Evolutionary conservation across 2,888 invertebrate genomes (phyloP).

Genomic region (Melieria omissa): DNA sequence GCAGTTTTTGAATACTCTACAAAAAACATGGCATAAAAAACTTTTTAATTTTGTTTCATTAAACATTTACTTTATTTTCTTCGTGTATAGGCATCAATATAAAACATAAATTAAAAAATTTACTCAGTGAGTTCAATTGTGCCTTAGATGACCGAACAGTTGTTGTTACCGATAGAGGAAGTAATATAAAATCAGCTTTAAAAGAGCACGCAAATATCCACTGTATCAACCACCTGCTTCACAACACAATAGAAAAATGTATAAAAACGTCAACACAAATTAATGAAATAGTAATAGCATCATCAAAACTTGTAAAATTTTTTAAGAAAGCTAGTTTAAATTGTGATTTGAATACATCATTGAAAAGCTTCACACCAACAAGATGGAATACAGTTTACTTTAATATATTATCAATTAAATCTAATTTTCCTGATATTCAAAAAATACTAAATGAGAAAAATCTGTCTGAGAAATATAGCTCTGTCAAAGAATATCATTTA

Average conservation of each 20-base stretch:
- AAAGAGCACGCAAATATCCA: slow-evolving; percentile 29
- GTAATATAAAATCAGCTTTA: slow-evolving; percentile 29
- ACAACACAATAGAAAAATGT: slow-evolving; percentile 29
- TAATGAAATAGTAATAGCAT: slow-evolving; percentile 9
- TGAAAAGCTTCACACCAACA: slow-evolving; percentile 31
- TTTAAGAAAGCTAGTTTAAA: slow-evolving; percentile 32
- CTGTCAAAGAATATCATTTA: slow-evolving; percentile 32
- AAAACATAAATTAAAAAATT: slow-evolving; percentile 25
- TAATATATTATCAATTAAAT: neutral
- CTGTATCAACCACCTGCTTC: slow-evolving; percentile 32
- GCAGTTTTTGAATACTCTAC: slow-evolving; percentile 32
- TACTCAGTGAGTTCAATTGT: slow-evolving; percentile 34
- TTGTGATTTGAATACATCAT: slow-evolving; percentile 24
- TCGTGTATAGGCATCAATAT: slow-evolving; percentile 26
- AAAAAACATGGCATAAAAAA: slow-evolving; percentile 23
- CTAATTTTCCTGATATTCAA: slow-evolving; percentile 3
- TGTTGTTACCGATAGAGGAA: slow-evolving; percentile 31
- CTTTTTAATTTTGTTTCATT: slow-evolving; percentile 18
- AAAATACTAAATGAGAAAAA: slow-evolving; percentile 32
- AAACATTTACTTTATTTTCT: slow-evolving; percentile 23
- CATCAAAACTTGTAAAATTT: slow-evolving; percentile 28
- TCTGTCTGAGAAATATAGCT: slow-evolving; percentile 29
- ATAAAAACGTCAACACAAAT: slow-evolving; percentile 23
- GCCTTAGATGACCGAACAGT: slow-evolving; percentile 26
- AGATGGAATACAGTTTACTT: slow-evolving; percentile 29